A percentile compares a stretch with the other conserved stretches of the same genome.
phyloP scores from a whole-genome alignment of 2,113 vertebrate species.

The Heterotilapia buettikoferi region DNA sequence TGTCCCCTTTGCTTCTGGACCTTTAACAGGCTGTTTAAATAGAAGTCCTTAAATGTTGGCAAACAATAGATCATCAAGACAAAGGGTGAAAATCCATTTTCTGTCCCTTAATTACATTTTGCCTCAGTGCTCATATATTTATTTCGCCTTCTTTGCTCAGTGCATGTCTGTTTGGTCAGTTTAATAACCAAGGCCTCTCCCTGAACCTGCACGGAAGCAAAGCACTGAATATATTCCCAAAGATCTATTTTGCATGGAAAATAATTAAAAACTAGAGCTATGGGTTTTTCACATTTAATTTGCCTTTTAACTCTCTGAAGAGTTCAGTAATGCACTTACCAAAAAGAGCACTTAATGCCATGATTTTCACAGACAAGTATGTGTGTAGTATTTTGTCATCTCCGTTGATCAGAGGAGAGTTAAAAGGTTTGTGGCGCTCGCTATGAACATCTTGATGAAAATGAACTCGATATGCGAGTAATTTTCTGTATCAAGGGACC shows the following conservation, averaged over 20 bases:
- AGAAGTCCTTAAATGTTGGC: conserved; percentile 43
- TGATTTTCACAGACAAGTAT: conserved; percentile 15
- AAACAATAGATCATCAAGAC: conserved; percentile 44
- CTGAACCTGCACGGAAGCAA: conserved; percentile 16
- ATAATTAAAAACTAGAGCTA: conserved; percentile 42
- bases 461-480: conserved; percentile 21
- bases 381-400: neutral
- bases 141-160: conserved; percentile 29
- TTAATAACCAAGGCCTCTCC: conserved; percentile 38
- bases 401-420: neutral
- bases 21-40: neutral
- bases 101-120: conserved; percentile 53
- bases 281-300: conserved; percentile 19
- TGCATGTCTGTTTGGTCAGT: conserved; percentile 53
- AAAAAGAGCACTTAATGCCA: conserved; percentile 24
- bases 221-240: conserved; percentile 2
- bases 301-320: conserved; percentile 26
- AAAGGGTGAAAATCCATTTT: conserved; percentile 54
- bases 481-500: conserved; percentile 21
- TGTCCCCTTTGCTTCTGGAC: neutral
- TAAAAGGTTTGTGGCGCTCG: conserved; percentile 28
- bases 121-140: conserved; percentile 15
- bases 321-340: conserved; percentile 21
- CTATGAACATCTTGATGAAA: conserved; percentile 29
- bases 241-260: conserved; percentile 44